Evolutionary conservation across 2,797 vertebrate genomes (phyloP).

Genomic region (Poeciliopsis turneri): DNA sequence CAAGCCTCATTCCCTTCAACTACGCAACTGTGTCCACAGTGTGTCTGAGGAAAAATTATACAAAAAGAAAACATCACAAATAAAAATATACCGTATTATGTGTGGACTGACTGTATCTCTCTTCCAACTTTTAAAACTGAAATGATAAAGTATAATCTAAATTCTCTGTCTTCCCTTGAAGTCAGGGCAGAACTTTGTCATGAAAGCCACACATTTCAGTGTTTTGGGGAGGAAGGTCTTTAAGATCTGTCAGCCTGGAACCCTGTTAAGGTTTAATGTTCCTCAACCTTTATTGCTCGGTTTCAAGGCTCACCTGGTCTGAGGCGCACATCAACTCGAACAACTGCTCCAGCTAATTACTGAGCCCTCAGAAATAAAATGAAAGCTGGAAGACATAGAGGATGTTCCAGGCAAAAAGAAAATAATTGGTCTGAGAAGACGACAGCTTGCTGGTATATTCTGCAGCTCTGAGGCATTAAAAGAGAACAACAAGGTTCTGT

Average conservation of each 20-base stretch:
- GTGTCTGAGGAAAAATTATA: slow-evolving; percentile 15
- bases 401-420: slow-evolving; percentile 35
- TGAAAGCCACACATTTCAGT: slow-evolving; percentile 1
- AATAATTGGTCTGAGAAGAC: slow-evolving; percentile 56
- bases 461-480: slow-evolving; percentile 25
- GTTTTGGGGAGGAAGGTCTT: slow-evolving; percentile 23
- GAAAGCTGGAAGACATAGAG: slow-evolving; percentile 45
- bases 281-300: slow-evolving; percentile 33
- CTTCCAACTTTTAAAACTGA: background rate
- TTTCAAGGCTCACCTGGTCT: slow-evolving; percentile 38
- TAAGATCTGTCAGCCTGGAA: slow-evolving; percentile 19
- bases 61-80: background rate
- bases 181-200: slow-evolving; percentile 11
- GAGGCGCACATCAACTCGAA: slow-evolving; percentile 21
- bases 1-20: slow-evolving; percentile 44
- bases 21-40: slow-evolving; percentile 8
- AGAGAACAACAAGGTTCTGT: background rate
- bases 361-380: slow-evolving; percentile 49
- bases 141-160: background rate
- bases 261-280: slow-evolving; percentile 45
- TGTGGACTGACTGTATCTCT: background rate
- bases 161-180: background rate
- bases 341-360: slow-evolving; percentile 61
- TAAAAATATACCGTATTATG: background rate
- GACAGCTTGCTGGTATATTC: slow-evolving; percentile 35